Evolutionary conservation across 2,797 vertebrate species (phyloP), one percentile per base, ranked within the genome.

Genomic region (Knipowitschia caucasica): DNA sequence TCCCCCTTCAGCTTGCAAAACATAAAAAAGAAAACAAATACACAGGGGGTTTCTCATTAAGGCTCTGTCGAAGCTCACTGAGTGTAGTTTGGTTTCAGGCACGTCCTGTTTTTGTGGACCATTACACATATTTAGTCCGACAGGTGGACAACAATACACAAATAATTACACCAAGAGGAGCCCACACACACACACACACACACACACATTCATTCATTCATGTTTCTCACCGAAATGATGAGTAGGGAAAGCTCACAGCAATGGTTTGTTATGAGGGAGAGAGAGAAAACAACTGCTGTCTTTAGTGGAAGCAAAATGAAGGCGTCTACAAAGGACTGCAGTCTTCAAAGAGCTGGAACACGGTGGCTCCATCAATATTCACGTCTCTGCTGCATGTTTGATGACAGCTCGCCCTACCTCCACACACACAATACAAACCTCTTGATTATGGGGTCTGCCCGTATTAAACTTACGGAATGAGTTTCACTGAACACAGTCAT

Each of bases 201-300:
- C 53, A 38, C 62, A 49, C 53, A n/a, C 14, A 36, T 17, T n/a
- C n/a, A 36, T 46, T 46, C 60, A 68, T 64, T 84, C 61, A 71
- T 71, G 72, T 77, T 63, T 74, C 74, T 75, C 59, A 58, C 60
- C 52, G 47, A 69, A 67, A 67, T 67, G 67, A 72, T 60, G 58
- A 51, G 59, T 39, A 59, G 45, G 56, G 59, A 60, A 53, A 45
- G 45, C 62, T 45, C 57, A 53, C 45, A 50, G 49, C 43, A 65
- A 62, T 63, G 59, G 62, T 62, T 80, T 68, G 75, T 82, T 78
- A 77, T 60, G 62, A 72, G 26, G 56, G 54, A 66, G 47, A 46
- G 50, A 39, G 55, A 62, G 65, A 64, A 62, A 71, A 69, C 62
- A 69, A 71, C 71, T 56, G 12, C 54, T 3, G 39, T 18, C 35